Conservation (phyloP, 2,113 vertebrate species). For the Burhinus oedicnemus region DNA sequence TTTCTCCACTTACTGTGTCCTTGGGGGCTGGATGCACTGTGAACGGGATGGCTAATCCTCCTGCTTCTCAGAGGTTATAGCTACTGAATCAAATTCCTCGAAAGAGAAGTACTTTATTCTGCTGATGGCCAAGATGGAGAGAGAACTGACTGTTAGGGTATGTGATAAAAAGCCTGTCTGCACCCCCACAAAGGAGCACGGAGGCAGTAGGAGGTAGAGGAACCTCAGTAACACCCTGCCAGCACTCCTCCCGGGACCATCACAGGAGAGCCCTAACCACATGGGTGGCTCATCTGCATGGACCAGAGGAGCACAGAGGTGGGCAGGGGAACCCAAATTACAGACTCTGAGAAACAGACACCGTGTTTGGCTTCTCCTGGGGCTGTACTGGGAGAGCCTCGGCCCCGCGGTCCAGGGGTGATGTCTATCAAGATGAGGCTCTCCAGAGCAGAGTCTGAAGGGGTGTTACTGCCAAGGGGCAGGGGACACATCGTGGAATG, state of each 20-base stretch:
- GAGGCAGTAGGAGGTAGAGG: not conserved
- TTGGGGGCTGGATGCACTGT: too few species aligned
- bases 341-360: not conserved
- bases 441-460: not conserved
- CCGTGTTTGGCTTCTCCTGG: not conserved
- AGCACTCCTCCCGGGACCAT: not conserved
- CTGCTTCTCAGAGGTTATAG: not conserved
- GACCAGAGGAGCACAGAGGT: not conserved
- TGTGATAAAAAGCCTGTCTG: not conserved
- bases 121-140: not conserved
- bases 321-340: not conserved
- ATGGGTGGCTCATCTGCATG: not conserved
- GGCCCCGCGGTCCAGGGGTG: not conserved
- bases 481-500: not conserved
- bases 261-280: not conserved
- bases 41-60: not conserved
- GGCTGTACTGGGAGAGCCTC: not conserved
- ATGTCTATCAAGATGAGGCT: not conserved
- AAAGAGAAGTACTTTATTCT: not conserved
- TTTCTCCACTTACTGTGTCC: not conserved
- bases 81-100: not conserved
- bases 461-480: not conserved
- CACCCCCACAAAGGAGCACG: not conserved
- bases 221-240: not conserved
- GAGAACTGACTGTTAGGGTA: not conserved